Conservation (phyloP, 2,888 invertebrate genomes). For the Tuberolachnus salignus region DNA sequence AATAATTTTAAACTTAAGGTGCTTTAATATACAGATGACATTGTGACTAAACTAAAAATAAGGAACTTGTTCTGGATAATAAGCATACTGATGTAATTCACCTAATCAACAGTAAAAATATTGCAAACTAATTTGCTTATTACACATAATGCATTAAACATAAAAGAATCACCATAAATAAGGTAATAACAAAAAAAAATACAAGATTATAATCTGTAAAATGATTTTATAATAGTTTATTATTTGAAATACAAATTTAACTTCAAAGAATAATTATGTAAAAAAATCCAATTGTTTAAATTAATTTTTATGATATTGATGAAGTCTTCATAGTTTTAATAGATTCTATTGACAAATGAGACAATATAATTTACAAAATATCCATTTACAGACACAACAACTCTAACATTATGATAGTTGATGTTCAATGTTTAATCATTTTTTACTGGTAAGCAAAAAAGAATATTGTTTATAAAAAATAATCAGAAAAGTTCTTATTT, state of each 20-base stretch:
- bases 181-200: not conserved
- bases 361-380: constrained; percentile 22
- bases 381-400: constrained; percentile 31
- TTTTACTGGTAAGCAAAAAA: constrained; percentile 12
- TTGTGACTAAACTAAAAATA: too few species aligned
- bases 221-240: constrained; percentile 40
- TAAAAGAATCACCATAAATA: not conserved
- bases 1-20: too few species aligned
- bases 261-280: constrained; percentile 16
- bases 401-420: not conserved
- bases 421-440: not conserved
- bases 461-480: not conserved
- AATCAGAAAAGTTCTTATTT: constrained; percentile 20
- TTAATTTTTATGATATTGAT: constrained; percentile 36
- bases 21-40: too few species aligned
- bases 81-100: too few species aligned
- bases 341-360: constrained; percentile 33
- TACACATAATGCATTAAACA: too few species aligned
- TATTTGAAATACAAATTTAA: constrained; percentile 23
- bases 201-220: constrained; percentile 18
- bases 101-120: too few species aligned
- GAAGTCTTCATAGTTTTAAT: constrained; percentile 13
- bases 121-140: too few species aligned
- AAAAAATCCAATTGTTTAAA: constrained; percentile 33
- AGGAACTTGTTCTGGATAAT: too few species aligned